phyloP scores from a whole-genome alignment of 2,888 invertebrate species.

The Boloria euphrosyne region DNA sequence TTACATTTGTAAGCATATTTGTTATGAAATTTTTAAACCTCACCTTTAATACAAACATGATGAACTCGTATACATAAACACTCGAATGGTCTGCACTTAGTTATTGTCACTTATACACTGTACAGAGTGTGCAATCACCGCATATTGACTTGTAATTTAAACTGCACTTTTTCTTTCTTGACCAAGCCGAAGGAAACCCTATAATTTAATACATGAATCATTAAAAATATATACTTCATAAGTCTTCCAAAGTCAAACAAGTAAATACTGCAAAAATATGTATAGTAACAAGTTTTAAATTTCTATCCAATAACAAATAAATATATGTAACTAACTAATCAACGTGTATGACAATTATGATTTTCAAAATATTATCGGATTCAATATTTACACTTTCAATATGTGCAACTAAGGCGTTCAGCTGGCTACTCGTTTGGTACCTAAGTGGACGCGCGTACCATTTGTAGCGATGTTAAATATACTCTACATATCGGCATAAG shows the following conservation, averaged over 20 bases:
- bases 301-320: too few species aligned
- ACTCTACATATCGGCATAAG: conserved; percentile 67
- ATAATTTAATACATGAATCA: conserved; percentile 66
- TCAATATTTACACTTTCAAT: conserved; percentile 29
- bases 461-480: conserved; percentile 76
- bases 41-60: conserved; percentile 34
- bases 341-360: neutral
- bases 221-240: conserved; percentile 51
- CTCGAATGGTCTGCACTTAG: conserved; percentile 30
- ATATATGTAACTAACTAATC: too few species aligned
- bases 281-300: too few species aligned
- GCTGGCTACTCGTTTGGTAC: conserved; percentile 59
- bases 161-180: conserved; percentile 58
- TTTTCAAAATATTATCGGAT: neutral
- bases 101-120: conserved; percentile 30
- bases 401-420: conserved; percentile 58
- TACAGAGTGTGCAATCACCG: conserved; percentile 48
- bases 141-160: conserved; percentile 48
- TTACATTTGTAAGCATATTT: too few species aligned
- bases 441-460: conserved; percentile 74
- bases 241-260: too few species aligned
- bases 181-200: conserved; percentile 71
- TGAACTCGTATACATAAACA: conserved; percentile 22
- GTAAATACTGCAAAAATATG: too few species aligned
- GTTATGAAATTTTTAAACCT: conserved; percentile 2